Conservation (phyloP, 1,140 invertebrate genomes). For the silkworm (Bombyx mori) region DNA sequence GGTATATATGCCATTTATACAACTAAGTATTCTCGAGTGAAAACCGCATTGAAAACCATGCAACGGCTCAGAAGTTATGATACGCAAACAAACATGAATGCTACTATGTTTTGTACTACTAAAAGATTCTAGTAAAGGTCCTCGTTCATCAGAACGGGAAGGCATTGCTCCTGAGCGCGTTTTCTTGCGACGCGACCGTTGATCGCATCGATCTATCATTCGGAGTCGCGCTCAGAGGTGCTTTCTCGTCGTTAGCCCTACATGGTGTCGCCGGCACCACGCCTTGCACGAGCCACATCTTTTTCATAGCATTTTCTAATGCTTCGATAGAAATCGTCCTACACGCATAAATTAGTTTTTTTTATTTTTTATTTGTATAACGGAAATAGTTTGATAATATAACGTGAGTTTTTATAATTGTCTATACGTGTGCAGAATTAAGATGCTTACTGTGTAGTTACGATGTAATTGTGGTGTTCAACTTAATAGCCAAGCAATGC, state of each 20-base stretch:
- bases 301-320: constrained; percentile 68
- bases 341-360: constrained; percentile 56
- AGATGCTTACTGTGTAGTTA: constrained; percentile 28
- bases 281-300: constrained; percentile 60
- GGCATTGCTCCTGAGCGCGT: too few species aligned
- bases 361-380: constrained; percentile 16
- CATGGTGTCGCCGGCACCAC: constrained; percentile 56
- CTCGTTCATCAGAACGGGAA: too few species aligned
- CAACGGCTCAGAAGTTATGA: too few species aligned
- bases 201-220: constrained; percentile 53
- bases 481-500: constrained; percentile 43
- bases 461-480: constrained; percentile 48
- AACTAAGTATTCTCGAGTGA: too few species aligned
- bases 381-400: constrained; percentile 35
- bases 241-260: constrained; percentile 71
- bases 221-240: constrained; percentile 50
- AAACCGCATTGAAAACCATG: too few species aligned
- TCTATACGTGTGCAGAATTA: constrained; percentile 41
- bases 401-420: constrained; percentile 26
- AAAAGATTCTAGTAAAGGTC: too few species aligned
- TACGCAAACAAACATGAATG: too few species aligned
- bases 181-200: constrained; percentile 13
- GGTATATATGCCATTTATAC: too few species aligned
- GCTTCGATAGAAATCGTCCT: constrained; percentile 63
- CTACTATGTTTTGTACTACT: too few species aligned